Conservation (phyloP, 2,797 vertebrate genomes). For the Lagocephalus sceleratus region DNA sequence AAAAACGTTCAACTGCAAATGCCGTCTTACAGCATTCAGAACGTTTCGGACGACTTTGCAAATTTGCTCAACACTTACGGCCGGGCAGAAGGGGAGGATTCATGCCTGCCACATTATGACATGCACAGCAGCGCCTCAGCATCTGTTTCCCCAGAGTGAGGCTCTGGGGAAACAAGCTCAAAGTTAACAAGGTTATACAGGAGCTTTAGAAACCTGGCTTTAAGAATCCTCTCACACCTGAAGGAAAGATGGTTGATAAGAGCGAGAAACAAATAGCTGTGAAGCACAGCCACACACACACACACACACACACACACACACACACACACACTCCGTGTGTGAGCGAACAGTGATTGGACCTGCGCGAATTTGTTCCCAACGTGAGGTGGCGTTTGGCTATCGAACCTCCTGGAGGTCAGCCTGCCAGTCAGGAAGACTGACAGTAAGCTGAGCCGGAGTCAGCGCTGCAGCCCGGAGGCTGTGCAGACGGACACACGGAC, state of each 20-base stretch:
- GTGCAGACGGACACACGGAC: constrained; percentile 42
- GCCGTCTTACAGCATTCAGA: no score
- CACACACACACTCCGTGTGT: no score
- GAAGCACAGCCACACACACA: no score
- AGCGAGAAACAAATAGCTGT: constrained; percentile 35
- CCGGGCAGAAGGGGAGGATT: no score
- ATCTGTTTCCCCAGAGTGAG: neutral
- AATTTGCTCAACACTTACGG: no score
- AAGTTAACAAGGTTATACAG: no score
- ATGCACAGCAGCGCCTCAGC: neutral
- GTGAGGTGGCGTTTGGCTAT: constrained; percentile 54
- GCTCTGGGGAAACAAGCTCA: no score
- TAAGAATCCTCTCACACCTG: constrained; percentile 4
- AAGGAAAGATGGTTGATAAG: constrained; percentile 10
- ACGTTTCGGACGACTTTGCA: no score
- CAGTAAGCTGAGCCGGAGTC: constrained; percentile 40
- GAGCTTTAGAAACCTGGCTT: no score
- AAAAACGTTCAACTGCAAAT: neutral
- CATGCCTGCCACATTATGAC: no score
- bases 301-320: no score
- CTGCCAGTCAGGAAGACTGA: constrained; percentile 64
- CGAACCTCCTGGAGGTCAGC: constrained; percentile 53
- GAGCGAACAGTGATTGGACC: constrained; percentile 24
- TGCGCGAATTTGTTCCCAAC: constrained; percentile 7
- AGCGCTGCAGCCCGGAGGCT: constrained; percentile 42